Evolutionary conservation across 2,888 invertebrate genomes (phyloP).

Genomic region (Meloe dianella): DNA sequence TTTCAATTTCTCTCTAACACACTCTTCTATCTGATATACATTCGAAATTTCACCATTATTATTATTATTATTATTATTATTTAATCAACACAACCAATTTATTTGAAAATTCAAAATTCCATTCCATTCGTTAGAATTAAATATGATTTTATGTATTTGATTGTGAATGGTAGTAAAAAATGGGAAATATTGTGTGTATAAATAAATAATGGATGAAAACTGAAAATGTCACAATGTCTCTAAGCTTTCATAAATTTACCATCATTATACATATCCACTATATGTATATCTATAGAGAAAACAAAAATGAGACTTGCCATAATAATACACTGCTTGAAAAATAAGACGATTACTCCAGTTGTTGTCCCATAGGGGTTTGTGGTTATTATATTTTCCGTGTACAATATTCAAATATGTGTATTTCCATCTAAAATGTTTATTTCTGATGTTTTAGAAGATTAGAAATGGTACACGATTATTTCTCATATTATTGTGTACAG

Average conservation of each 20-base stretch:
- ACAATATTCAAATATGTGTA: background rate
- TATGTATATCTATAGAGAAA: background rate
- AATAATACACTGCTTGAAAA: slow-evolving; percentile 28
- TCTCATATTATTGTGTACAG: background rate
- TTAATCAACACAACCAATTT: too few relatives aligned
- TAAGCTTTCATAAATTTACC: background rate
- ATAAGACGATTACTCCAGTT: slow-evolving; percentile 35
- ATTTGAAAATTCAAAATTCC: background rate
- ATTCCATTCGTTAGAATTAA: background rate
- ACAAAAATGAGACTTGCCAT: slow-evolving; percentile 30
- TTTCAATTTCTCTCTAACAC: too few relatives aligned
- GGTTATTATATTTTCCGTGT: background rate
- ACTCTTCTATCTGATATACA: too few relatives aligned
- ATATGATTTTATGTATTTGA: background rate
- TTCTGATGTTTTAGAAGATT: background rate
- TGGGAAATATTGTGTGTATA: background rate
- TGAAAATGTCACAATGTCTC: slow-evolving; percentile 20
- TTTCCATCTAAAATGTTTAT: background rate
- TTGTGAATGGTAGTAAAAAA: background rate
- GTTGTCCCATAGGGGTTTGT: slow-evolving; percentile 3
- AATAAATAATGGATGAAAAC: slow-evolving; percentile 21
- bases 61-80: background rate
- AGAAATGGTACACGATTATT: background rate
- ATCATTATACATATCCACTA: background rate
- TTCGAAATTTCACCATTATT: too few relatives aligned